These are phyloP conservation scores for Litocranius walleri DNA, from an alignment of 2,113 vertebrate genomes.

Conservation along the genomic window DNA sequence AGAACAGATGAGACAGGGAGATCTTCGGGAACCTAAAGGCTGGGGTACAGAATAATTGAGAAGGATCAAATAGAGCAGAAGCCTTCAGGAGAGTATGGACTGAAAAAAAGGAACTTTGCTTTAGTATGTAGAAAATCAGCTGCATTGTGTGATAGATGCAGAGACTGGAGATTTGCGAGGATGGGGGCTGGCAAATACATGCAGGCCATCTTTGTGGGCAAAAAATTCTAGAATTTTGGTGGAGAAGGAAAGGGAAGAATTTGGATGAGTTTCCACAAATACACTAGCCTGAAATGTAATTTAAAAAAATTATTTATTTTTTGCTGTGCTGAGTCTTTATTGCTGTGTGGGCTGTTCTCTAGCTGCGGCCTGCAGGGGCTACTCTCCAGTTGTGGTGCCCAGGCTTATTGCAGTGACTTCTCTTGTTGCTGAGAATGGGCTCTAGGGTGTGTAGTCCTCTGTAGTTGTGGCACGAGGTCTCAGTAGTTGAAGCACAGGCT, in stretches of 20 bases:
- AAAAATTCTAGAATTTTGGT: neutral
- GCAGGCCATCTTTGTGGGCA: neutral
- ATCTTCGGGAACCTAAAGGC: neutral
- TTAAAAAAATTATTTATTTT: neutral
- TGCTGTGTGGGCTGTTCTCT: neutral
- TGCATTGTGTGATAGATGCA: neutral
- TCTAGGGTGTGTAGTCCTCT: neutral
- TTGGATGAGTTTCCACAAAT: neutral
- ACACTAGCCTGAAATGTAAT: neutral
- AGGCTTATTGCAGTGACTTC: neutral
- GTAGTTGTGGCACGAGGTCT: neutral
- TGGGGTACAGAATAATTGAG: neutral
- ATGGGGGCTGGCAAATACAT: rapidly evolving
- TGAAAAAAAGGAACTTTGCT: neutral
- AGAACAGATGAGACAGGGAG: neutral
- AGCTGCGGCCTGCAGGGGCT: neutral
- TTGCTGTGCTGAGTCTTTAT: neutral
- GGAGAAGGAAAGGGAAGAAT: neutral
- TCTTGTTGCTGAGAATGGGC: neutral
- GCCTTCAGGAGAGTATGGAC: neutral
- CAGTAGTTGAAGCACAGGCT: neutral
- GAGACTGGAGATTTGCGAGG: neutral
- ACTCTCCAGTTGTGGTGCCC: rapidly evolving
- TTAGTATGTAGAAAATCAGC: neutral
- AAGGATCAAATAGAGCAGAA: neutral